A percentile compares a stretch with the other conserved stretches of the same genome.
These are phyloP conservation scores for Spodoptera frugiperda DNA, from an alignment of 1,140 invertebrate genomes.

Conservation along the genomic window DNA sequence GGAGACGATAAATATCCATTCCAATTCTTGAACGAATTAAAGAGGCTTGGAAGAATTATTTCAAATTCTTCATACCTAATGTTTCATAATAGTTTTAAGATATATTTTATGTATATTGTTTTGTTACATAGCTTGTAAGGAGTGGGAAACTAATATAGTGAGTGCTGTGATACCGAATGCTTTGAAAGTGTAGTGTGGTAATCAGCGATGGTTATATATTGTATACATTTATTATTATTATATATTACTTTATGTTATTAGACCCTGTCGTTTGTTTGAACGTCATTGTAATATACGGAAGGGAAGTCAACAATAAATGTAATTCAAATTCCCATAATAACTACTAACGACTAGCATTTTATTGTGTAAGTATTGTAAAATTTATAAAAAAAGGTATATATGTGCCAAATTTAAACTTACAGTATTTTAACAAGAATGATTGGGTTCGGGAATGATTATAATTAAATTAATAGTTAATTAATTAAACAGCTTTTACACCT, in stretches of 20 bases:
- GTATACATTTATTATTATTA: slow-evolving; percentile 42
- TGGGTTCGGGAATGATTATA: slow-evolving; percentile 63
- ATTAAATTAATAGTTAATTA: slow-evolving; percentile 67
- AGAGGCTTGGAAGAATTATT: slow-evolving; percentile 43
- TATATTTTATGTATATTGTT: slow-evolving; percentile 64
- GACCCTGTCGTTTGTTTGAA: slow-evolving; percentile 30
- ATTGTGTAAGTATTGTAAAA: slow-evolving; percentile 23
- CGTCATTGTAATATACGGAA: slow-evolving; percentile 44
- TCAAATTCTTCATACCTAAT: slow-evolving; percentile 55
- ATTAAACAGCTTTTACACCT: slow-evolving; percentile 81
- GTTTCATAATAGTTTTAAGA: slow-evolving; percentile 70
- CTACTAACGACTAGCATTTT: slow-evolving; percentile 5
- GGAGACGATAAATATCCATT: slow-evolving; percentile 43
- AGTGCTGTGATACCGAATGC: slow-evolving; percentile 82
- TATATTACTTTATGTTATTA: slow-evolving; percentile 42
- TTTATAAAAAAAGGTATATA: slow-evolving; percentile 13
- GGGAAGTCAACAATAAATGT: slow-evolving; percentile 1
- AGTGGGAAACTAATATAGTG: slow-evolving; percentile 64
- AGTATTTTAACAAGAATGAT: slow-evolving; percentile 57
- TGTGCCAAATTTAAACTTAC: slow-evolving; percentile 72
- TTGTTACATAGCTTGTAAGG: slow-evolving; percentile 73
- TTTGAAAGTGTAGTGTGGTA: slow-evolving; percentile 62
- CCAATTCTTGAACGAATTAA: slow-evolving; percentile 37
- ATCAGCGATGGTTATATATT: slow-evolving; percentile 54
- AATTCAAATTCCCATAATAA: not conserved